Conservation (phyloP, 1,140 invertebrate genomes). For the Sarcophaga bullata region DNA sequence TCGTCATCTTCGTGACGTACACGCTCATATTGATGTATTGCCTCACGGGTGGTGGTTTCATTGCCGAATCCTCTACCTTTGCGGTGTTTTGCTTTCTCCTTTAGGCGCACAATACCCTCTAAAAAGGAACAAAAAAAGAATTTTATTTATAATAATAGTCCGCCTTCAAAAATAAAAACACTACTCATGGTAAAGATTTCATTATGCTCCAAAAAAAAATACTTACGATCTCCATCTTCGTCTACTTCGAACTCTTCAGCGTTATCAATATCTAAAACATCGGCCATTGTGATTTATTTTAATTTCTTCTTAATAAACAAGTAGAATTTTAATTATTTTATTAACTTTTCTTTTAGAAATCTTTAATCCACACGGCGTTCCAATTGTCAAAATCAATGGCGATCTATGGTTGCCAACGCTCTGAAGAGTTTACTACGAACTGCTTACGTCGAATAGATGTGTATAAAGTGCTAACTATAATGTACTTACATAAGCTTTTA, state of each 20-base stretch:
- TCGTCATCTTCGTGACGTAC: constrained; percentile 85
- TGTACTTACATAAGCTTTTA: too few species aligned
- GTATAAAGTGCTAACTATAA: too few species aligned
- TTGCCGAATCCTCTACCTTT: constrained; percentile 95
- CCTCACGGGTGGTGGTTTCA: constrained; percentile 75
- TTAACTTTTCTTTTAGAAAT: too few species aligned
- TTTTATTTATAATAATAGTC: not conserved
- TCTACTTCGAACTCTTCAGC: constrained; percentile 90
- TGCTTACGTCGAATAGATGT: too few species aligned
- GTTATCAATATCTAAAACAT: constrained; percentile 89
- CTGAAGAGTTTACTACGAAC: too few species aligned
- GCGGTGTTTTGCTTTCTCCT: constrained; percentile 93
- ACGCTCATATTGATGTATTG: constrained; percentile 84
- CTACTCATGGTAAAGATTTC: not conserved
- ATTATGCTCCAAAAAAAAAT: constrained; percentile 30
- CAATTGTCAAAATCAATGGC: too few species aligned
- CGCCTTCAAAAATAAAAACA: not conserved
- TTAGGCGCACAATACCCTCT: constrained; percentile 91
- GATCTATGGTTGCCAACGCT: too few species aligned
- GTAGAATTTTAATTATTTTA: too few species aligned
- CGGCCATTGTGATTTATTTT: constrained; percentile 72
- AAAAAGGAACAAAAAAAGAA: constrained; percentile 48
- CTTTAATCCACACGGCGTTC: too few species aligned
- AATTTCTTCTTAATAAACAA: too few species aligned
- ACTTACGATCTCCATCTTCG: constrained; percentile 89